phyloP scores from a whole-genome alignment of 1,140 invertebrate species.

The Drosophila aff. region DNA sequence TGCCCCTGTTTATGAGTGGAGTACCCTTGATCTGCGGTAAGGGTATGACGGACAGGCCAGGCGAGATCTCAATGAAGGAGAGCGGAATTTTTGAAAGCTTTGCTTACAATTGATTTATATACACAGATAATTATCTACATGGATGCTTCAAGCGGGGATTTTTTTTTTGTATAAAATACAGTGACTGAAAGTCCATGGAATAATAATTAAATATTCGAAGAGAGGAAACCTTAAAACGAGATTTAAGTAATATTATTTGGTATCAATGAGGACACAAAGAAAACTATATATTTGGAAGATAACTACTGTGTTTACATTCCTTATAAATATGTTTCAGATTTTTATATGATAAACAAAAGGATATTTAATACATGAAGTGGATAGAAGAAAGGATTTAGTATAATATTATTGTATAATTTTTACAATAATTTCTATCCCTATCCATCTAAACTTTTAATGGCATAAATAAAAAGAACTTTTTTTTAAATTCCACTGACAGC shows the following conservation, averaged over 20 bases:
- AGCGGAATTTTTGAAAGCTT: slow-evolving; percentile 34
- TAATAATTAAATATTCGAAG: background rate
- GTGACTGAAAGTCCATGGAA: slow-evolving; percentile 3
- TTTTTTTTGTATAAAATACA: background rate
- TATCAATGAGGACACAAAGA: too few species aligned
- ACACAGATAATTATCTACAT: slow-evolving; percentile 8
- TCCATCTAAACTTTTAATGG: too few species aligned
- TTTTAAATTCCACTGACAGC: background rate
- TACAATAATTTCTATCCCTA: background rate
- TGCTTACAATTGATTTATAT: slow-evolving; percentile 19
- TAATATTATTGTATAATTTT: background rate
- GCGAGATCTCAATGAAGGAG: slow-evolving; percentile 19
- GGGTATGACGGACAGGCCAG: slow-evolving; percentile 31
- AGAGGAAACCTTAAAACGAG: background rate
- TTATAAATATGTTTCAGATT: too few species aligned
- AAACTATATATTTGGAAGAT: too few species aligned
- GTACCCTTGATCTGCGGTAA: slow-evolving; percentile 50
- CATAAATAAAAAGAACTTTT: background rate
- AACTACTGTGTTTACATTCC: too few species aligned
- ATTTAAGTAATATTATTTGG: background rate
- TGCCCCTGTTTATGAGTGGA: slow-evolving; percentile 54
- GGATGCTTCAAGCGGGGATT: slow-evolving; percentile 1
- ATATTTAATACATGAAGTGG: background rate
- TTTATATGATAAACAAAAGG: too few species aligned
- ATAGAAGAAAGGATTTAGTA: background rate